phyloP scores from a whole-genome alignment of 2,113 vertebrate genomes.

The Lipotes vexillifer region DNA sequence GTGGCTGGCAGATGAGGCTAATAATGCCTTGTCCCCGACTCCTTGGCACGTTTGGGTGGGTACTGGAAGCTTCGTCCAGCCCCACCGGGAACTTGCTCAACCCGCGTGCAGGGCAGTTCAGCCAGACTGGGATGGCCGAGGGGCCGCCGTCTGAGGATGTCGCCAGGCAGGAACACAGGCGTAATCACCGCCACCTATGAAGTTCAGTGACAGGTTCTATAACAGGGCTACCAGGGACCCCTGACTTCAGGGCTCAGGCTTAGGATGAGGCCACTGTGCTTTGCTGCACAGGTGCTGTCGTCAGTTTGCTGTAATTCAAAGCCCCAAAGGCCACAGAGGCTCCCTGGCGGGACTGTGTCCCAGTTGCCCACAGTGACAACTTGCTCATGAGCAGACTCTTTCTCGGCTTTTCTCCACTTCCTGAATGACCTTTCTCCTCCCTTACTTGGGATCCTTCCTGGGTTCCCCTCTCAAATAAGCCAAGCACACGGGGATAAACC shows the following conservation, averaged over 20 bases:
- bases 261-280: rapidly evolving
- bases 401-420: neutral
- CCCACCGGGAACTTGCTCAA: neutral
- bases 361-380: rapidly evolving
- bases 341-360: no score
- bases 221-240: neutral
- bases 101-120: neutral
- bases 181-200: neutral
- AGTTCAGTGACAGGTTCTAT: neutral
- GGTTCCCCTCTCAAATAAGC: neutral
- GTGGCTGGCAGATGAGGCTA: neutral
- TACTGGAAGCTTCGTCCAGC: neutral
- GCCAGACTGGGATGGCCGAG: neutral
- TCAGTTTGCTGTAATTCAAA: neutral
- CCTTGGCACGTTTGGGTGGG: no score
- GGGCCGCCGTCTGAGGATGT: neutral
- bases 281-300: neutral
- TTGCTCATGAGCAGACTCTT: neutral
- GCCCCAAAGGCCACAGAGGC: neutral
- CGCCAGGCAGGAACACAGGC: neutral
- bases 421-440: neutral
- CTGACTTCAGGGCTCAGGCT: neutral
- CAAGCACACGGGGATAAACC: no score
- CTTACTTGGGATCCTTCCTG: neutral
- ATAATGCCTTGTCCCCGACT: neutral